Evolutionary conservation across 2,888 invertebrate species (phyloP).

Genomic region (Phasia obesa): DNA sequence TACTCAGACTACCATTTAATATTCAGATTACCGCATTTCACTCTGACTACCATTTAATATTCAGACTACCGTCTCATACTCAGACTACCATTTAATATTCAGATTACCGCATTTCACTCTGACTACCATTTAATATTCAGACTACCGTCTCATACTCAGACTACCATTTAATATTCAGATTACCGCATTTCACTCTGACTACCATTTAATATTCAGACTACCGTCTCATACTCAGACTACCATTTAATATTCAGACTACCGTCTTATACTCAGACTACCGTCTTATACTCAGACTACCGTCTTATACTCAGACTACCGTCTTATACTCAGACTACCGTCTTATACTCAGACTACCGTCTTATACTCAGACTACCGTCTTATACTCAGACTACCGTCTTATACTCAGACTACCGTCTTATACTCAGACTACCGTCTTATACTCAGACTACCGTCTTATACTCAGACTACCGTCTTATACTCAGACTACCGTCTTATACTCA

Average conservation of each 20-base stretch:
- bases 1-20: neutral
- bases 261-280: no score
- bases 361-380: neutral
- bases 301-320: no score
- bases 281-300: no score
- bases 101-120: no score
- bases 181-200: neutral
- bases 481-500: no score
- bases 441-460: neutral
- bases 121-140: no score
- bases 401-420: neutral
- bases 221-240: no score
- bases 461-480: no score
- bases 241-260: neutral
- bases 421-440: neutral
- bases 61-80: neutral
- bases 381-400: neutral
- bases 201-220: neutral
- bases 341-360: no score
- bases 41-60: no score
- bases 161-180: neutral
- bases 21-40: no score
- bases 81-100: neutral
- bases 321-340: no score
- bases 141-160: neutral